Base-by-base conservation (phyloP, 2,113 vertebrate species). In the Phyllostomus hastatus region DNA sequence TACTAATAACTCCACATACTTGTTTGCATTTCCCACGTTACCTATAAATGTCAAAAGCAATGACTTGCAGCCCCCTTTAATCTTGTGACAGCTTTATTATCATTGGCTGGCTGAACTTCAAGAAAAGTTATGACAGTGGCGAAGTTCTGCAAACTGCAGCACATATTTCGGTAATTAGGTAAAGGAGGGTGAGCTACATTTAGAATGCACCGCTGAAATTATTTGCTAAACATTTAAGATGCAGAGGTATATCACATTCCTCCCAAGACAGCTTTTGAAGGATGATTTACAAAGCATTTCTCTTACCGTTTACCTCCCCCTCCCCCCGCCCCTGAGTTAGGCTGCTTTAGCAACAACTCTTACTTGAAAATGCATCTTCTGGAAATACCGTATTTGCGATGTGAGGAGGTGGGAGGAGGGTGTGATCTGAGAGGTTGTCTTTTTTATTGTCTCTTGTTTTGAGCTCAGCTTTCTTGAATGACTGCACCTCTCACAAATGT, bases 1-100 rank as follows among this genome's bases (percentile, higher is more conserved):
- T 95, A 94, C 66, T 97, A 96, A 95, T 97, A 98, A 96, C 96
- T 97, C 70, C 95, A 64, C 83, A 84, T 92, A 81, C 50, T 97
- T 95, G 76, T 97, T 98, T 98, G 80, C 91, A 97, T 98, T 98
- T 97, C 97, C 9, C 95, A 80, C 86, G 73, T 96, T 95, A 94
- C 94, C 96, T 97, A 94, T 97, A 97, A 97, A 94, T 96, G 86
- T 88, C 64, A 90, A 84, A 92, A 97, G 96, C 91, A 97, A 83
- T 97, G 95, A 98, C 93, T 97, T 97, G 93, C 92, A 97, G 67
- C 43, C 91, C 93, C 85, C 88, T 98, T 97, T 98, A 96, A 96
- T 96, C 97, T 97, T 38, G 11, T 97, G 97, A 96, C 96, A 98
- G 96, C 61, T 98, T 97, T 98, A 96, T 90, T 97, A 96, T 97